These are phyloP conservation scores for Urocitellus parryii DNA, from an alignment of 2,113 vertebrate species.

Conservation along the genomic window DNA sequence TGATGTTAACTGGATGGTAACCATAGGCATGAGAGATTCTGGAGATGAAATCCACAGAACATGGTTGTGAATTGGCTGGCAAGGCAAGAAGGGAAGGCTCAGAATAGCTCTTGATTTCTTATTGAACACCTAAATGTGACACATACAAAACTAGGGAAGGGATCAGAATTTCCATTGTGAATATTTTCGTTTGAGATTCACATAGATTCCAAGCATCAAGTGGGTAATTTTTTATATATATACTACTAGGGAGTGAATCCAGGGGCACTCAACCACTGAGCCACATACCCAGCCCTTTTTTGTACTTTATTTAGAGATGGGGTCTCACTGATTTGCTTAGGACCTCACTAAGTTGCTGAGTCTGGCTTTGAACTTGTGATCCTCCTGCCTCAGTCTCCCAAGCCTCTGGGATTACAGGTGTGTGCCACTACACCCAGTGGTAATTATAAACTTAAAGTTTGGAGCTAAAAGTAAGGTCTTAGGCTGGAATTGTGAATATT, in stretches of 20 bases:
- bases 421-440: background rate
- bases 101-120: background rate
- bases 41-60: background rate
- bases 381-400: too few relatives aligned
- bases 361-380: too few relatives aligned
- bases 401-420: too few relatives aligned
- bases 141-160: background rate
- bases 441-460: background rate
- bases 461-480: background rate
- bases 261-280: too few relatives aligned
- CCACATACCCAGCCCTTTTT: too few relatives aligned
- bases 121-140: background rate
- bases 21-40: background rate
- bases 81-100: background rate
- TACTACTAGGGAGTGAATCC: too few relatives aligned
- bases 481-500: background rate
- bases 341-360: too few relatives aligned
- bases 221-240: background rate
- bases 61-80: background rate
- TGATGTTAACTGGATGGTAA: background rate
- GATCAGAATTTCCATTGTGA: background rate
- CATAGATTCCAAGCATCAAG: background rate
- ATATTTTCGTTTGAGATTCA: background rate
- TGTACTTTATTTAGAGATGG: too few relatives aligned
- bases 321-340: too few relatives aligned